These are phyloP conservation scores for Tetragonisca angustula DNA, from an alignment of 2,888 invertebrate species.

Conservation along the genomic window DNA sequence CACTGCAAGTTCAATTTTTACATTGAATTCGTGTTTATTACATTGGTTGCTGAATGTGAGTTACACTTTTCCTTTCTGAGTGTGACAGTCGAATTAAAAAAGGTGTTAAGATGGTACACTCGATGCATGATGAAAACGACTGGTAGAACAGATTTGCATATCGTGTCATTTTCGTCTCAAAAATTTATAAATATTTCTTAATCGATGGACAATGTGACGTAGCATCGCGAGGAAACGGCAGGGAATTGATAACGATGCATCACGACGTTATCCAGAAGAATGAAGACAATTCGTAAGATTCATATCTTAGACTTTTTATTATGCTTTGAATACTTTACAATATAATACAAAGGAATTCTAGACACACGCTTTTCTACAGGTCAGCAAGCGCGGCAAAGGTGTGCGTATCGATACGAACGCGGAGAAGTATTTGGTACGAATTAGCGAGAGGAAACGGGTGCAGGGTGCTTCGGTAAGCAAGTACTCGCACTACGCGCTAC, in stretches of 20 bases:
- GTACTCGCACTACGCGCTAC: slow-evolving; percentile 68
- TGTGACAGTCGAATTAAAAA: too few relatives aligned
- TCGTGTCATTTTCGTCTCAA: too few relatives aligned
- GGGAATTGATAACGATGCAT: background rate
- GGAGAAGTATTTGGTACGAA: slow-evolving; percentile 64
- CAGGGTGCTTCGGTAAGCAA: slow-evolving; percentile 66
- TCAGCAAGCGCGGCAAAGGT: slow-evolving; percentile 54
- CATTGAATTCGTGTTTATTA: background rate
- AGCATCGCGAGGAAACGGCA: background rate
- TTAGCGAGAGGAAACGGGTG: slow-evolving; percentile 59
- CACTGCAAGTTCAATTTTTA: background rate
- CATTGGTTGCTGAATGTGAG: background rate
- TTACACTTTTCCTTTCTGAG: background rate
- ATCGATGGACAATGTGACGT: too few relatives aligned
- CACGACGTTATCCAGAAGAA: background rate
- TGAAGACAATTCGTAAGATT: slow-evolving; percentile 67
- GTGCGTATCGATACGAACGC: slow-evolving; percentile 50
- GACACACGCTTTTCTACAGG: slow-evolving; percentile 53
- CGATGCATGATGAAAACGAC: too few relatives aligned
- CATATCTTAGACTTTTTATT: slow-evolving; percentile 79
- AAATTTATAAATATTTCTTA: too few relatives aligned
- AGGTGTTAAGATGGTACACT: background rate
- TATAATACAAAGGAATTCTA: slow-evolving; percentile 81
- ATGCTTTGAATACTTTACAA: slow-evolving; percentile 80
- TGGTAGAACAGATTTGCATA: too few relatives aligned